Evolutionary conservation across 2,888 invertebrate genomes (phyloP).

Genomic region (Melolontha melolontha): DNA sequence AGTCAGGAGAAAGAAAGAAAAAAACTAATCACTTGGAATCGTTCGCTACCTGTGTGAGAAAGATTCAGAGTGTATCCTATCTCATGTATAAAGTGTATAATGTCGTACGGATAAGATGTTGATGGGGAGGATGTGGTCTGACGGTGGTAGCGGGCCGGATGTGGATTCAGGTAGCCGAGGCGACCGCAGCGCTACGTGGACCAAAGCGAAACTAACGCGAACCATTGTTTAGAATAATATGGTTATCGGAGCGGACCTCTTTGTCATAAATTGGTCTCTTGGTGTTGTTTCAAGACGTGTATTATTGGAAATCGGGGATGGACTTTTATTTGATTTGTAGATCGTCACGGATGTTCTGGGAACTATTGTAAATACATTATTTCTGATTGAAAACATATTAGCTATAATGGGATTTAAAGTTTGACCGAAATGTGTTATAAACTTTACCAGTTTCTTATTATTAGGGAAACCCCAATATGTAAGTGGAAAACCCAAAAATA

Average conservation of each 20-base stretch:
- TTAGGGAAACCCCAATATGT: no score
- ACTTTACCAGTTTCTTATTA: no score
- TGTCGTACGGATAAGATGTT: conserved; percentile 42
- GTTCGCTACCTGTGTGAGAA: conserved; percentile 57
- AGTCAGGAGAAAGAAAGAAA: conserved; percentile 53
- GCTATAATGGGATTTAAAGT: background rate
- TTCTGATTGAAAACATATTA: conserved; percentile 5
- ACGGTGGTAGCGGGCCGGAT: conserved; percentile 62
- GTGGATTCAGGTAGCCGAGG: conserved; percentile 64
- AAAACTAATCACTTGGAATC: conserved; percentile 43
- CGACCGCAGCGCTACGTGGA: conserved; percentile 63
- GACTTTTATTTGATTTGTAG: background rate
- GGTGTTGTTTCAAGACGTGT: conserved; percentile 19
- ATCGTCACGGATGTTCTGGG: background rate
- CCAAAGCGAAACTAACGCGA: conserved; percentile 59
- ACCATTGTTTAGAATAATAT: conserved; percentile 52
- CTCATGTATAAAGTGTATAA: conserved; percentile 39
- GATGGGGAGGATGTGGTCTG: conserved; percentile 58
- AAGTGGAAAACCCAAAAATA: no score
- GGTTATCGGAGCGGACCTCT: conserved; percentile 42
- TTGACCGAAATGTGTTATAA: no score
- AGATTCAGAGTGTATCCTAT: conserved; percentile 49
- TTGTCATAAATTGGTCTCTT: conserved; percentile 38
- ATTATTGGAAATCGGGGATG: no score
- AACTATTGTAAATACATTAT: conserved; percentile 11